Percentiles rank a stretch among this genome's conserved stretches.
Evolutionary conservation across 1,140 invertebrate species (phyloP).

Genomic region (Drosophila bifasciata): DNA sequence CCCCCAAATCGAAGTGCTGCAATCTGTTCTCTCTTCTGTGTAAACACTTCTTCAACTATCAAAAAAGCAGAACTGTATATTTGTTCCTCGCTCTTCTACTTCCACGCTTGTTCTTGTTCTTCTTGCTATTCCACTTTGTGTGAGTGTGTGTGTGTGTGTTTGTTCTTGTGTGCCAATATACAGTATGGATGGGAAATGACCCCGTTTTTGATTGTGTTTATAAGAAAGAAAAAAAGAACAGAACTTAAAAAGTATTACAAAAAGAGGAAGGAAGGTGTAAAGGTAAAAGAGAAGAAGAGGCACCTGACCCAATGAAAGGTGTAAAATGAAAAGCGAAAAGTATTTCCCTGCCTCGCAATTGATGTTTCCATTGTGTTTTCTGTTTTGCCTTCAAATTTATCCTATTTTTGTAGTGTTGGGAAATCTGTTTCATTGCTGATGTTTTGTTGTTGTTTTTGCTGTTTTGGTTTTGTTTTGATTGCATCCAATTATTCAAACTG

Average conservation of each 20-base stretch:
- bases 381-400: slow-evolving; percentile 33
- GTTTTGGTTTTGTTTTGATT: slow-evolving; percentile 55
- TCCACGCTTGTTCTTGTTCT: slow-evolving; percentile 3
- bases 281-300: too few relatives aligned
- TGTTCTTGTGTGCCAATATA: slow-evolving; percentile 29
- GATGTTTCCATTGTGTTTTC: slow-evolving; percentile 25
- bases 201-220: too few relatives aligned
- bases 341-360: slow-evolving; percentile 39
- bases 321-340: slow-evolving; percentile 71
- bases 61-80: slow-evolving; percentile 2
- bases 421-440: slow-evolving; percentile 18
- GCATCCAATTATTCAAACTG: slow-evolving; percentile 46
- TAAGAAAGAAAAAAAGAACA: too few relatives aligned
- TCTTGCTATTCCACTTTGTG: neutral
- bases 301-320: slow-evolving; percentile 38
- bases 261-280: too few relatives aligned
- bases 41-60: slow-evolving; percentile 31
- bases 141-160: slow-evolving; percentile 5
- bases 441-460: slow-evolving; percentile 3
- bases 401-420: slow-evolving; percentile 11
- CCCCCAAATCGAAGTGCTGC: slow-evolving; percentile 18
- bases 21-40: neutral
- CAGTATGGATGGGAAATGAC: too few relatives aligned
- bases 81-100: slow-evolving; percentile 8
- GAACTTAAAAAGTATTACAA: too few relatives aligned